These are phyloP conservation scores for Ormyrus labotus DNA, from an alignment of 2,888 invertebrate species.

Conservation along the genomic window DNA sequence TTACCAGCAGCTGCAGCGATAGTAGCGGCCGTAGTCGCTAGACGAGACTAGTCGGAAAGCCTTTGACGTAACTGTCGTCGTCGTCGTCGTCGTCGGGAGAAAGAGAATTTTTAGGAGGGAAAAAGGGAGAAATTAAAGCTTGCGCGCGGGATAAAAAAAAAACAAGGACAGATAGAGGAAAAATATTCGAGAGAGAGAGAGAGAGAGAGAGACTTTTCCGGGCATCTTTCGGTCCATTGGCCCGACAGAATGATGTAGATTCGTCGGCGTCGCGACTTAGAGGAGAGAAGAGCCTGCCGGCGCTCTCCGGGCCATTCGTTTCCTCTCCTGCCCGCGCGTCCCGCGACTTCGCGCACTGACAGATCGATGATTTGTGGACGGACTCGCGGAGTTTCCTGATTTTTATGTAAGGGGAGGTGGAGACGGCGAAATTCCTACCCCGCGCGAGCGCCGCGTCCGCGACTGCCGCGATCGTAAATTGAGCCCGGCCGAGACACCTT, in stretches of 20 bases:
- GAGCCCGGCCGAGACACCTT: slow-evolving; percentile 59
- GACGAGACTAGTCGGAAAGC: too few relatives aligned
- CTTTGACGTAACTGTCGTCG: not conserved
- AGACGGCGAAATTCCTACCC: slow-evolving; percentile 50
- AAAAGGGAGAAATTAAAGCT: slow-evolving; percentile 30
- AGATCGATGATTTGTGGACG: slow-evolving; percentile 72
- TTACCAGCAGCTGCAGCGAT: not conserved
- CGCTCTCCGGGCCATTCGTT: slow-evolving; percentile 68
- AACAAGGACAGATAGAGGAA: slow-evolving; percentile 17
- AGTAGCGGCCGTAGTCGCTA: not conserved
- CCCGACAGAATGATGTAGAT: slow-evolving; percentile 72
- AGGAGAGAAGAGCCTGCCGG: slow-evolving; percentile 57
- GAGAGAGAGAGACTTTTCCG: slow-evolving; percentile 56
- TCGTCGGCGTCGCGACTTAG: slow-evolving; percentile 62
- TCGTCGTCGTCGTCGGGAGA: not conserved
- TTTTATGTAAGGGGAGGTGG: slow-evolving; percentile 70
- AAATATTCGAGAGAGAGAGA: slow-evolving; percentile 57
- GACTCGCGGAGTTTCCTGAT: slow-evolving; percentile 70
- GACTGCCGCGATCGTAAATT: slow-evolving; percentile 65
- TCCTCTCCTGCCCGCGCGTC: slow-evolving; percentile 22
- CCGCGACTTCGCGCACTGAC: slow-evolving; percentile 61
- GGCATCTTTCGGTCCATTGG: slow-evolving; percentile 73
- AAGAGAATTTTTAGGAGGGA: slow-evolving; percentile 7
- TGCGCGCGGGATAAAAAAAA: not conserved
- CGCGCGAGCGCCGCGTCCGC: not conserved